Evolutionary conservation across 2,113 vertebrate species (phyloP).

Genomic region (Uropsilus gracilis): DNA sequence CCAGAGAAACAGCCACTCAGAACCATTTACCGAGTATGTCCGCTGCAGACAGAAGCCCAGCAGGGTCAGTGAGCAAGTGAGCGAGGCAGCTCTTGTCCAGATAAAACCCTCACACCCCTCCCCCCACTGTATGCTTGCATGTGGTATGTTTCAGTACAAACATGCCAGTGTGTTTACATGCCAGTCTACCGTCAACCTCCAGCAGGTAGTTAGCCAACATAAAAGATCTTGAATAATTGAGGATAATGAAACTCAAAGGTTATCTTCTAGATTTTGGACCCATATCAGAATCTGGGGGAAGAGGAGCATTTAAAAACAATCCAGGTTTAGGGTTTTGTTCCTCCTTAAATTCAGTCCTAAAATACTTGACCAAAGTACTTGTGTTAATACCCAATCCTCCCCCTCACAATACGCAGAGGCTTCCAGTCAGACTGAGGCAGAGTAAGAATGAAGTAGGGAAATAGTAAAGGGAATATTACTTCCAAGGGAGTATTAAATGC

Average conservation of each 20-base stretch:
- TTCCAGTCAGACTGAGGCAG: neutral
- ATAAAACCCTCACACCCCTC: rapidly evolving
- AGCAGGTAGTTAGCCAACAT: rapidly evolving
- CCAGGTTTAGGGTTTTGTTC: too few species aligned
- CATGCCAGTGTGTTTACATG: rapidly evolving
- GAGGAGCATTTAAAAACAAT: neutral
- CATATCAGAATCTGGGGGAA: neutral
- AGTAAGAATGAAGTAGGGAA: neutral
- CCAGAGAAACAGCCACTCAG: neutral
- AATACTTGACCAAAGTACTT: too few species aligned
- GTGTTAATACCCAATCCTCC: neutral
- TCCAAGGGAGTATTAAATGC: neutral
- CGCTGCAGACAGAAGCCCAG: neutral
- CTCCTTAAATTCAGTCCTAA: neutral
- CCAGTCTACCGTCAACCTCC: too few species aligned
- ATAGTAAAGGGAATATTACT: too few species aligned
- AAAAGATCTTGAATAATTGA: too few species aligned
- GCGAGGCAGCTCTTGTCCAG: rapidly evolving
- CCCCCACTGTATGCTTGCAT: rapidly evolving
- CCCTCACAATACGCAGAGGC: neutral
- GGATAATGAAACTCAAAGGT: neutral
- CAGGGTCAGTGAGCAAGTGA: neutral
- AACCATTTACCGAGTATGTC: neutral
- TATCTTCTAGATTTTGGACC: neutral
- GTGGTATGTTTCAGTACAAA: neutral